Evolutionary conservation across 2,888 invertebrate species (phyloP).

Genomic region (Calameuta pallipes): DNA sequence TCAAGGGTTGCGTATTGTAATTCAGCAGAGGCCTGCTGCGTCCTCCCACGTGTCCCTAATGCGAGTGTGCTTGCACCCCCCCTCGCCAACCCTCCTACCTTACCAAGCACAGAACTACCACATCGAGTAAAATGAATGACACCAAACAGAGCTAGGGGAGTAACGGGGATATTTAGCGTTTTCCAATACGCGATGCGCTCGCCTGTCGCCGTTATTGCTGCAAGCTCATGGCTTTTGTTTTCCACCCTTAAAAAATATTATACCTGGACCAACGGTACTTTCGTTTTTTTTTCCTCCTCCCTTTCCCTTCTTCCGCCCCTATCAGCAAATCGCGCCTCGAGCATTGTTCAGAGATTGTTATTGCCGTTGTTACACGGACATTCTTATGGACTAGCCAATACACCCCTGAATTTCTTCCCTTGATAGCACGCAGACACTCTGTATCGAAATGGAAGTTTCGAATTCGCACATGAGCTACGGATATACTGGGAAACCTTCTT

Average conservation of each 20-base stretch:
- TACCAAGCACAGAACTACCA: not conserved
- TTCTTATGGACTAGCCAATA: not conserved
- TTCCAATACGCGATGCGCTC: conserved; percentile 49
- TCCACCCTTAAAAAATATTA: conserved; percentile 25
- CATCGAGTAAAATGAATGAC: conserved; percentile 56
- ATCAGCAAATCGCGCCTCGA: not conserved
- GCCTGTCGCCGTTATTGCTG: conserved; percentile 26
- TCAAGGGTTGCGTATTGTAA: conserved; percentile 9
- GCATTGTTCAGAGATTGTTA: conserved; percentile 3
- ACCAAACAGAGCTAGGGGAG: conserved; percentile 44
- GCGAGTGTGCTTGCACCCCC: not conserved
- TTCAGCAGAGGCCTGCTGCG: conserved; percentile 7
- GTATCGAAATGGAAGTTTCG: not conserved
- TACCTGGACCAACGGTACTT: not conserved
- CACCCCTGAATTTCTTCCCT: not conserved
- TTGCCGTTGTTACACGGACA: not conserved
- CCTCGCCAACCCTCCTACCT: not conserved
- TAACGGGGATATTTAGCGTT: conserved; percentile 56
- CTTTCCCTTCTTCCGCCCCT: not conserved
- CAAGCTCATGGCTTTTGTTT: conserved; percentile 23
- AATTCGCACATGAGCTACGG: not conserved
- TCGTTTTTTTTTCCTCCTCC: not conserved
- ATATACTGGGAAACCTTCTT: not conserved
- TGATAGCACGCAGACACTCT: not conserved
- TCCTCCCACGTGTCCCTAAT: not conserved